Evolutionary conservation across 2,113 vertebrate genomes (phyloP).

Genomic region (Brachyhypopomus occidentalis): DNA sequence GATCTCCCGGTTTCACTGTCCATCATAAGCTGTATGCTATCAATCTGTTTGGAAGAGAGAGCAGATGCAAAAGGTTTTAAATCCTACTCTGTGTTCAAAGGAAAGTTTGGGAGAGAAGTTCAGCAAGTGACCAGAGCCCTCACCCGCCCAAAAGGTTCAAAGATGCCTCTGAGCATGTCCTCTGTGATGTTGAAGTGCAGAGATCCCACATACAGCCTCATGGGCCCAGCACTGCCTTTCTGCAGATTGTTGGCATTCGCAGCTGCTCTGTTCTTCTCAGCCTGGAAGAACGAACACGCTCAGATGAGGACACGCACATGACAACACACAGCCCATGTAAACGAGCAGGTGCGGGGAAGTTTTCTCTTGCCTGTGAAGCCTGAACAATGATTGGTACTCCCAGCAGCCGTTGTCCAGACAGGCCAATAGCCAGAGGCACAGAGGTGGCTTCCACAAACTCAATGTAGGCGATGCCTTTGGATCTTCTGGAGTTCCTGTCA

Average conservation of each 20-base stretch:
- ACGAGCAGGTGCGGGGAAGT: background rate
- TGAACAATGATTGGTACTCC: slow-evolving; percentile 97
- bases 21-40: slow-evolving; percentile 98
- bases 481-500: slow-evolving; percentile 93
- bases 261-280: slow-evolving; percentile 96
- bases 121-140: slow-evolving; percentile 14
- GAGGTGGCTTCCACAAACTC: slow-evolving; percentile 94
- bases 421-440: slow-evolving; percentile 94
- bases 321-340: background rate
- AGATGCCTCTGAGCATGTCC: slow-evolving; percentile 96
- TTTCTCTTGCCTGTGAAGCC: slow-evolving; percentile 87
- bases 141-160: slow-evolving; percentile 95
- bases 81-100: background rate
- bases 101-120: background rate
- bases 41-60: slow-evolving; percentile 71
- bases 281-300: slow-evolving; percentile 67
- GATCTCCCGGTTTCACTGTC: slow-evolving; percentile 93
- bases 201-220: slow-evolving; percentile 93
- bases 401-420: slow-evolving; percentile 93
- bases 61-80: background rate
- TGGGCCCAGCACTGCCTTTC: slow-evolving; percentile 87
- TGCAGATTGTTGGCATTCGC: slow-evolving; percentile 93
- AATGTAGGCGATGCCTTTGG: slow-evolving; percentile 97
- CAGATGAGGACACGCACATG: background rate
- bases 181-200: slow-evolving; percentile 98